Percentiles rank a stretch among this genome's conserved stretches.
Conservation (phyloP, 2,113 vertebrate species). For the Alligator mississippiensis region DNA sequence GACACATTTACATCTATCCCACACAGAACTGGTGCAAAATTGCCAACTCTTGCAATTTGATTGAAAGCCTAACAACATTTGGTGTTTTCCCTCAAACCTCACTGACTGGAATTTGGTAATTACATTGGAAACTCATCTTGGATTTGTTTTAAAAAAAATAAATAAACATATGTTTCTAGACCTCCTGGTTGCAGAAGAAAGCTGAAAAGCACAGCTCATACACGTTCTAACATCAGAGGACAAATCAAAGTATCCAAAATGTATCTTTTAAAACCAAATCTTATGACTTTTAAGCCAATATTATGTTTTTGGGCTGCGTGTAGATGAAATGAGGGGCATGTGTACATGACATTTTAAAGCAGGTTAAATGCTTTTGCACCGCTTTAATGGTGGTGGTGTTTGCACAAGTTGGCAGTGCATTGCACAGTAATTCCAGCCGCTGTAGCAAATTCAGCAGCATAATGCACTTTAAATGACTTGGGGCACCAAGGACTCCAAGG, state of each 20-base stretch:
- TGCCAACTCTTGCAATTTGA: background rate
- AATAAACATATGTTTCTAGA: background rate
- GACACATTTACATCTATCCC: background rate
- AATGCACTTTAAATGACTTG: too few relatives aligned
- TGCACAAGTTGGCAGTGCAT: too few relatives aligned
- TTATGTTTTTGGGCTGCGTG: background rate
- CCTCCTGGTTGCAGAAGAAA: background rate
- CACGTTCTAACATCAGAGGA: background rate
- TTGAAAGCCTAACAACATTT: background rate
- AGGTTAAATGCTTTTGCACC: too few relatives aligned
- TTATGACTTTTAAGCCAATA: background rate
- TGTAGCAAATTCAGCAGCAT: too few relatives aligned
- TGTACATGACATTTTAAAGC: too few relatives aligned
- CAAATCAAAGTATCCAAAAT: background rate
- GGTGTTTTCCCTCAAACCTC: background rate
- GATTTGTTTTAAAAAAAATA: background rate
- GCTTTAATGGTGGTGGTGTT: too few relatives aligned
- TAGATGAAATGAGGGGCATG: too few relatives aligned
- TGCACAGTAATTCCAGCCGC: too few relatives aligned
- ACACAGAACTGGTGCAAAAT: fast-evolving
- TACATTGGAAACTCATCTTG: background rate
- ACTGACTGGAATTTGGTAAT: background rate
- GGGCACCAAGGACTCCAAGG: too few relatives aligned
- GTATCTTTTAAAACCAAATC: fast-evolving
- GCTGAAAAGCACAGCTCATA: background rate